Evolutionary conservation across 2,113 vertebrate species (phyloP).

Genomic region (Macroglossus sobrinus): DNA sequence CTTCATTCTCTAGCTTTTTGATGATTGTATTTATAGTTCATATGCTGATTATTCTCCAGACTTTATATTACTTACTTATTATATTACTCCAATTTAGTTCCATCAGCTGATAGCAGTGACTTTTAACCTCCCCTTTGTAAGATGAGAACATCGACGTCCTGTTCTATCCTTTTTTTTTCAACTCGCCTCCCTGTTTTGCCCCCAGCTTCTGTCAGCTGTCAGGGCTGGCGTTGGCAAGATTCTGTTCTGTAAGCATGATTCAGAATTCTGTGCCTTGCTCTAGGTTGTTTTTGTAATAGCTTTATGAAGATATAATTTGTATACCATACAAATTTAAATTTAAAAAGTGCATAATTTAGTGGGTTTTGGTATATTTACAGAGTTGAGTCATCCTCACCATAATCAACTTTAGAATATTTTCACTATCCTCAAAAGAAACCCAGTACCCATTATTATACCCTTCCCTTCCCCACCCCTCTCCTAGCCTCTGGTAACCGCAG

Average conservation of each 20-base stretch:
- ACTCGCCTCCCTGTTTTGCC: accelerated
- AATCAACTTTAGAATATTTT: not conserved
- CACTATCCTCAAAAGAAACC: not conserved
- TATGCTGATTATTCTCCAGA: not conserved
- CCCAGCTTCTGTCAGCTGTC: not conserved
- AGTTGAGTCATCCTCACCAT: not conserved
- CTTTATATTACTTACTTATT: not conserved
- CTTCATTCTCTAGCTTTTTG: not conserved
- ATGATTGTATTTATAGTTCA: not conserved
- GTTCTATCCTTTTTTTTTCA: not conserved
- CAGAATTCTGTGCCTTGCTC: not conserved
- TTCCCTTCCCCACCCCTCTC: accelerated
- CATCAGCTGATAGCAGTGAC: not conserved
- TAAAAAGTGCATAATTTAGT: not conserved
- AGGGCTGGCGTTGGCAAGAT: not conserved
- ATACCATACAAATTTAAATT: not conserved
- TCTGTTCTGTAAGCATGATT: not conserved
- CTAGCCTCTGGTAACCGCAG: not conserved
- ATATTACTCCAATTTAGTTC: not conserved
- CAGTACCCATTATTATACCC: no score
- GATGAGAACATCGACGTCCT: not conserved
- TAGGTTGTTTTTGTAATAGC: not conserved
- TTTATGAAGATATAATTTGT: not conserved
- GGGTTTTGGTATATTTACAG: not conserved
- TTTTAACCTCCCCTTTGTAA: not conserved